Percentiles rank a stretch among this genome's conserved stretches.
Evolutionary conservation across 2,888 invertebrate genomes (phyloP).

Genomic region (Linyphia triangularis): DNA sequence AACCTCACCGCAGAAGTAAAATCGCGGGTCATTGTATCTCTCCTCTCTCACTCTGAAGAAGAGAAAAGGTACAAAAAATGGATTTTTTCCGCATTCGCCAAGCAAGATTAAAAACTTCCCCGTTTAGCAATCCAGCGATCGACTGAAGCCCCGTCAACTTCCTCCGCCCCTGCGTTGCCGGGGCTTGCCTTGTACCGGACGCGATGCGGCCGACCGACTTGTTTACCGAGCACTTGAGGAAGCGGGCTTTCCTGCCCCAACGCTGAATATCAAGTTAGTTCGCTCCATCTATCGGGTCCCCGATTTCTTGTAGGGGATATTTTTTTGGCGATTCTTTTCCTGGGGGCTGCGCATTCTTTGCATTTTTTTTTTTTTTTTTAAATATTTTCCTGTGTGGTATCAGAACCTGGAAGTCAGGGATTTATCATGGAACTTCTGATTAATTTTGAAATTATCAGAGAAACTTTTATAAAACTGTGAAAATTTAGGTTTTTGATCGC

Average conservation of each 20-base stretch:
- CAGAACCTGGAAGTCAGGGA: too few relatives aligned
- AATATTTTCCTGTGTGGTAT: neutral
- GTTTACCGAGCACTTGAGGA: slow-evolving; percentile 73
- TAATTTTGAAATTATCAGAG: too few relatives aligned
- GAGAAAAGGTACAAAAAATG: neutral
- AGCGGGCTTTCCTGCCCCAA: slow-evolving; percentile 62
- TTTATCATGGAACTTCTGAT: too few relatives aligned
- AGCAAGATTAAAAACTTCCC: slow-evolving; percentile 66
- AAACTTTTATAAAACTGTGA: too few relatives aligned
- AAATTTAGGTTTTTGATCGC: too few relatives aligned
- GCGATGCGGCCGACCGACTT: slow-evolving; percentile 60
- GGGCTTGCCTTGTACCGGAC: slow-evolving; percentile 71
- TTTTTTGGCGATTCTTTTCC: neutral
- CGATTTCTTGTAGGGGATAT: neutral
- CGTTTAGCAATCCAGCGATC: neutral
- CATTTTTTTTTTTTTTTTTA: neutral
- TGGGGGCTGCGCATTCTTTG: neutral
- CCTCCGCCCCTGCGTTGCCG: slow-evolving; percentile 37
- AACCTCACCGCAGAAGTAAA: slow-evolving; percentile 11
- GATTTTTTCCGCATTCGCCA: slow-evolving; percentile 14
- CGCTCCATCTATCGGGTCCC: neutral
- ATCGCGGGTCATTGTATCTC: slow-evolving; percentile 17
- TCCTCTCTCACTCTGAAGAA: too few relatives aligned
- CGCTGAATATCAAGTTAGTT: slow-evolving; percentile 73
- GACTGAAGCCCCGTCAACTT: slow-evolving; percentile 28